Evolutionary conservation across 1,140 invertebrate species (phyloP).

Genomic region (Drosophila carrolli): DNA sequence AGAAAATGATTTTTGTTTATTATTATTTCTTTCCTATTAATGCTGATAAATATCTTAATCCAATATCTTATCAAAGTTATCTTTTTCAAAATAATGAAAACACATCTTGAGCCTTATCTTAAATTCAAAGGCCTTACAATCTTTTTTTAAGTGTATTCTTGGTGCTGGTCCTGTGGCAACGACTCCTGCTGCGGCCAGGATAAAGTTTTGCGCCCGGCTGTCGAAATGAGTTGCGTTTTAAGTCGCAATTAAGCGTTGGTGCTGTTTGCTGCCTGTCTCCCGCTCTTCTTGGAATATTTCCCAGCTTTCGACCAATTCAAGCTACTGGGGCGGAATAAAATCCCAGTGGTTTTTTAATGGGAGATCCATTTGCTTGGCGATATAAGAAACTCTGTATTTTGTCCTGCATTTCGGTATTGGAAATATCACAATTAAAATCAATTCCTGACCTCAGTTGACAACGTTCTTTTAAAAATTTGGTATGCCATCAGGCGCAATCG

Average conservation of each 20-base stretch:
- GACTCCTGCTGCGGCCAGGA: conserved; percentile 34
- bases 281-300: conserved; percentile 7
- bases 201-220: conserved; percentile 46
- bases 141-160: background rate
- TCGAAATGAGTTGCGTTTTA: conserved; percentile 75
- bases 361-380: conserved; percentile 2
- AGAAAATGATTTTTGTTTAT: too few species aligned
- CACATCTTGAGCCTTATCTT: too few species aligned
- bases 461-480: background rate
- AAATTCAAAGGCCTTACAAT: too few species aligned
- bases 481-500: background rate
- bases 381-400: background rate
- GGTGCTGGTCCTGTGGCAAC: conserved; percentile 14
- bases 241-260: conserved; percentile 69
- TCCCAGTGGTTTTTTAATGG: conserved; percentile 9
- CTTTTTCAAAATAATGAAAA: too few species aligned
- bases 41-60: too few species aligned
- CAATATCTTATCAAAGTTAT: too few species aligned
- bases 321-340: conserved; percentile 12
- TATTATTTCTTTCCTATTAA: too few species aligned
- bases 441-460: background rate
- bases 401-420: background rate
- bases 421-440: conserved; percentile 8
- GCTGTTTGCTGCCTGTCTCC: conserved; percentile 36
- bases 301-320: conserved; percentile 3